Evolutionary conservation across 2,113 vertebrate genomes (phyloP), one percentile per base, ranked within the genome.

Genomic region (Aphelocoma coerulescens): DNA sequence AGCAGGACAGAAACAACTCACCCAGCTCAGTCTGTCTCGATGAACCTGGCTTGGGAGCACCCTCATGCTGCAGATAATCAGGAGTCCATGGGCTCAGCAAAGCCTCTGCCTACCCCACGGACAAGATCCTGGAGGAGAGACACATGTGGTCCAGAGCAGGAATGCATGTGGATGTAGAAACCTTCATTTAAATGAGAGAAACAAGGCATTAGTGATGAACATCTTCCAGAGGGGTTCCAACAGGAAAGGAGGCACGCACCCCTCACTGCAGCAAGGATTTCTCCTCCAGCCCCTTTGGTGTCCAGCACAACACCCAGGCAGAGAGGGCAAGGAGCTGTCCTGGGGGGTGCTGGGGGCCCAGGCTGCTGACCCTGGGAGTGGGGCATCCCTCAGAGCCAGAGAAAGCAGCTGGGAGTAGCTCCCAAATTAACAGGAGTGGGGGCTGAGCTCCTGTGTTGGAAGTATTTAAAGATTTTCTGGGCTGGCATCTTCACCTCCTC

Each of bases 381-480:
- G 39, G 69, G 16, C 52, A 78, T 84, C 57, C 81, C 48, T 19
- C 21, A 8, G 57, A 61, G 22, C 69, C 74, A 87, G 43, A 28
- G n/a, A 49, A 22, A 94, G 66, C 78, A 87, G 54, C 55, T 78
- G 69, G 46, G 85, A 91, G n/a, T 28, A 75, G 61, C 35, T 95
- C 84, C 68, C 68, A 92, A 69, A 81, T 89, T 89, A 95, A 92
- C 76, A 84, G 68, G n/a, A 94, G 68, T 49, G 41, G 93, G 49
- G 55, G 84, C 86, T 92, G 80, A 95, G 68, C 87, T 94, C 89
- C 80, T 51, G 24, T 32, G 19, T n/a, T 92, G 61, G 30, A 84
- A 73, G 28, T 69, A 92, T 94, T 92, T 86, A 89, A 93, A 95
- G 86, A 88, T 83, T 69, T 89, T 83, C 80, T 35, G 83, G 89